phyloP scores from a whole-genome alignment of 2,888 invertebrate genomes.

The Rotaria socialis region DNA sequence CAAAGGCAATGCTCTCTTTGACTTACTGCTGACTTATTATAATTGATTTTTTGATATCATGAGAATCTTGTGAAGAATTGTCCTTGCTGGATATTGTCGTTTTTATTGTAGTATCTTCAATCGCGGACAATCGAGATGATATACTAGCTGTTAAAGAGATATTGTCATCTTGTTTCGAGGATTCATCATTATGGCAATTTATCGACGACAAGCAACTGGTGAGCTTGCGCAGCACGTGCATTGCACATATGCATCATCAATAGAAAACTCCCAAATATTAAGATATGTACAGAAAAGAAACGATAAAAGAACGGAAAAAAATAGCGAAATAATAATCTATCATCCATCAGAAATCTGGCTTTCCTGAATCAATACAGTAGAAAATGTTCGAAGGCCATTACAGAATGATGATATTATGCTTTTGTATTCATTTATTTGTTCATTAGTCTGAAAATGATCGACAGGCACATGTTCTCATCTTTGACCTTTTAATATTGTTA shows the following conservation, averaged over 20 bases:
- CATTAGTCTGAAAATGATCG: background rate
- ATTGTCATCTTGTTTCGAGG: background rate
- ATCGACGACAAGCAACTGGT: background rate
- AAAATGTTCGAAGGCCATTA: background rate
- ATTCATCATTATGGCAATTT: background rate
- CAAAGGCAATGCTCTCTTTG: background rate
- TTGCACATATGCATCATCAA: background rate
- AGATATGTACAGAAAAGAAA: background rate
- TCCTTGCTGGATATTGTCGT: background rate
- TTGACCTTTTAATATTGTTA: background rate
- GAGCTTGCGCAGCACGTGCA: conserved; percentile 13
- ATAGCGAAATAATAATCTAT: background rate
- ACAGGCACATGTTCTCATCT: background rate
- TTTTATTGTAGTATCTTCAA: background rate
- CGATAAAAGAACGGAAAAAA: background rate
- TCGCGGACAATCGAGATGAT: background rate
- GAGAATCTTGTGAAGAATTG: background rate
- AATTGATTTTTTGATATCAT: background rate
- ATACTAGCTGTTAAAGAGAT: background rate
- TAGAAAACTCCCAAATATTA: background rate
- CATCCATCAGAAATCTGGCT: background rate
- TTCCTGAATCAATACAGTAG: background rate
- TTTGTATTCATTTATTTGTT: conserved; percentile 19
- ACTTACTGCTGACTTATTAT: background rate
- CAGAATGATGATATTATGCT: background rate